phyloP scores from a whole-genome alignment of 2,888 invertebrate genomes.

The Osedax frankpressi region DNA sequence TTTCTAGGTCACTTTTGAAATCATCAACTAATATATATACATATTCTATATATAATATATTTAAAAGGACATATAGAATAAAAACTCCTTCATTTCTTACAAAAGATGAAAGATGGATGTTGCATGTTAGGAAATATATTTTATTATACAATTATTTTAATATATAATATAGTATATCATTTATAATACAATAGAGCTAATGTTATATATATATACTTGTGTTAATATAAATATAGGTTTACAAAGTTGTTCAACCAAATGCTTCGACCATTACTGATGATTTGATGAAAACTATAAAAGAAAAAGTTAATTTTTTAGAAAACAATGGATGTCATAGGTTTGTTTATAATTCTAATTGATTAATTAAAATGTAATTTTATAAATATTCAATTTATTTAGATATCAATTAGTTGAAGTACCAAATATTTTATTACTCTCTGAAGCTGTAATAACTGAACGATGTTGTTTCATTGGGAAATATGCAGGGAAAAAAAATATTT shows the following conservation, averaged over 20 bases:
- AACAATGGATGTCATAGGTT: neutral
- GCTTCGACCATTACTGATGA: neutral
- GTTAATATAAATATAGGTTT: no score
- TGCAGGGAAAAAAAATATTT: neutral
- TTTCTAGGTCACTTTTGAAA: no score
- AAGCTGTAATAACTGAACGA: neutral
- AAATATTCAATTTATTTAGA: no score
- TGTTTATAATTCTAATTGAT: no score
- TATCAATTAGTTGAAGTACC: conserved; percentile 5
- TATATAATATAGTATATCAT: no score
- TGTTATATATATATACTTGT: no score
- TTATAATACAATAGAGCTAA: no score
- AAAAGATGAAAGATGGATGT: neutral
- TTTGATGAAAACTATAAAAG: neutral
- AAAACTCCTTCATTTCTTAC: neutral
- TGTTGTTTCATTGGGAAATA: neutral
- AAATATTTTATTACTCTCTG: neutral
- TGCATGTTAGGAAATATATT: neutral
- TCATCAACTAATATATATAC: no score
- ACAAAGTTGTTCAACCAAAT: neutral
- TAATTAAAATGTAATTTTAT: no score
- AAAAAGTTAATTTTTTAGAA: neutral
- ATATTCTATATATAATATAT: no score
- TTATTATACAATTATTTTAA: no score
- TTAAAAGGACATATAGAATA: no score